Conservation (phyloP, 2,888 invertebrate species). For the Neoitamus cyanurus region DNA sequence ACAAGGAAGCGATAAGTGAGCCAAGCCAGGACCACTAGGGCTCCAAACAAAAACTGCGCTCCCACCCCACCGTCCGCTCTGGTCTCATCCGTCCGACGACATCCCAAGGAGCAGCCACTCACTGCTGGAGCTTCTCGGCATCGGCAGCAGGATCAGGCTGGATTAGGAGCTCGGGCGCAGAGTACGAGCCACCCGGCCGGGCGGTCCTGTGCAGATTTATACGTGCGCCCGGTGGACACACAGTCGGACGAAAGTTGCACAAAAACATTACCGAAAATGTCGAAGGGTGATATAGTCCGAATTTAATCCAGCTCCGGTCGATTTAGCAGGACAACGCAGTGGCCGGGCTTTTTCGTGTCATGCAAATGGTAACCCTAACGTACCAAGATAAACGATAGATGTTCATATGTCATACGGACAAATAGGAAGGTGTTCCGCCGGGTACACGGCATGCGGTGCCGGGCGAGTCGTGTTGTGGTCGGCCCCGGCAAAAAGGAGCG, state of each 20-base stretch:
- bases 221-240: conserved; percentile 1
- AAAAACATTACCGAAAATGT: conserved; percentile 51
- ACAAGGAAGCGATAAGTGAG: conserved; percentile 30
- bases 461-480: conserved; percentile 20
- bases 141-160: not conserved
- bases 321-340: conserved; percentile 49
- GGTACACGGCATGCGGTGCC: conserved; percentile 1
- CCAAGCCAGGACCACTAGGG: conserved; percentile 3
- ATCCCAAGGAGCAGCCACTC: conserved; percentile 5
- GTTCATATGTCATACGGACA: conserved; percentile 39
- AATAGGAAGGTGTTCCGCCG: conserved; percentile 12
- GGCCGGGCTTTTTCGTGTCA: conserved; percentile 35
- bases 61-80: not conserved
- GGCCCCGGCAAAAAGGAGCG: not conserved
- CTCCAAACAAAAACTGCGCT: conserved; percentile 1
- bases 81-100: not conserved
- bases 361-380: conserved; percentile 34
- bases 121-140: not conserved
- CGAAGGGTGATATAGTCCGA: conserved; percentile 51
- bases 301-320: conserved; percentile 51
- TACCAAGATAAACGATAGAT: conserved; percentile 44
- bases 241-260: conserved; percentile 33
- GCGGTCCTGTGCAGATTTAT: not conserved
- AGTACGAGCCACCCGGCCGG: not conserved
- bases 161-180: not conserved